Conservation (phyloP, 2,797 vertebrate genomes). For the Coregonus ussuriensis region DNA sequence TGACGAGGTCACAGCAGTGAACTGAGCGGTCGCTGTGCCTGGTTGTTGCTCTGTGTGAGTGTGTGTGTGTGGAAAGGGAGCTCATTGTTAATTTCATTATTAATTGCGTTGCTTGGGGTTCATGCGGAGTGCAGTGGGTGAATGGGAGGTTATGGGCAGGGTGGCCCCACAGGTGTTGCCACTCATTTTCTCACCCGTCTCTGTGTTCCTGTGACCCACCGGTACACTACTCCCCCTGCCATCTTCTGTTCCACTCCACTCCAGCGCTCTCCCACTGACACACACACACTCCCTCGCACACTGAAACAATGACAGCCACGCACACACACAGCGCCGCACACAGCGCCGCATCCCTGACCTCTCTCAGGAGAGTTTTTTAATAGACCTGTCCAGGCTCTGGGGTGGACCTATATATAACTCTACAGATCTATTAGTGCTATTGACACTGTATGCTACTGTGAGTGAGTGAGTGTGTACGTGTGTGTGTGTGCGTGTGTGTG, state of each 20-base stretch:
- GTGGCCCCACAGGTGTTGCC: constrained; percentile 60
- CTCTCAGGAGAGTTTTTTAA: constrained; percentile 62
- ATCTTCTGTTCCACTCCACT: constrained; percentile 15
- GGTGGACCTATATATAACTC: constrained; percentile 59
- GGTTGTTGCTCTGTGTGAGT: constrained; percentile 10
- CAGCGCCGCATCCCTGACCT: constrained; percentile 16
- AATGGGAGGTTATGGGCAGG: constrained; percentile 68
- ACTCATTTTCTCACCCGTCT: constrained; percentile 57
- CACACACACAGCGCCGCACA: constrained; percentile 19
- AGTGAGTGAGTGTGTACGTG: not conserved
- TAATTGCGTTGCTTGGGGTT: constrained; percentile 71
- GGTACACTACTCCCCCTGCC: not conserved
- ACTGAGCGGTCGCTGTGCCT: constrained; percentile 2
- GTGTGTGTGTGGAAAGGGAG: constrained; percentile 40
- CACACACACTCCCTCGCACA: not conserved
- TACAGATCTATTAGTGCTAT: constrained; percentile 55
- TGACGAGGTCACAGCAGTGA: constrained; percentile 37
- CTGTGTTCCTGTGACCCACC: not conserved
- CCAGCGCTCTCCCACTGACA: constrained; percentile 26
- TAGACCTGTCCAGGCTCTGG: constrained; percentile 48
- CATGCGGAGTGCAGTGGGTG: constrained; percentile 72
- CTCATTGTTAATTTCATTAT: constrained; percentile 73
- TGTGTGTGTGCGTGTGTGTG: not conserved
- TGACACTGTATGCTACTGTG: constrained; percentile 29
- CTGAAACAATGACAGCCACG: not conserved